phyloP scores from a whole-genome alignment of 2,888 invertebrate genomes.

The Acronicta alni region DNA sequence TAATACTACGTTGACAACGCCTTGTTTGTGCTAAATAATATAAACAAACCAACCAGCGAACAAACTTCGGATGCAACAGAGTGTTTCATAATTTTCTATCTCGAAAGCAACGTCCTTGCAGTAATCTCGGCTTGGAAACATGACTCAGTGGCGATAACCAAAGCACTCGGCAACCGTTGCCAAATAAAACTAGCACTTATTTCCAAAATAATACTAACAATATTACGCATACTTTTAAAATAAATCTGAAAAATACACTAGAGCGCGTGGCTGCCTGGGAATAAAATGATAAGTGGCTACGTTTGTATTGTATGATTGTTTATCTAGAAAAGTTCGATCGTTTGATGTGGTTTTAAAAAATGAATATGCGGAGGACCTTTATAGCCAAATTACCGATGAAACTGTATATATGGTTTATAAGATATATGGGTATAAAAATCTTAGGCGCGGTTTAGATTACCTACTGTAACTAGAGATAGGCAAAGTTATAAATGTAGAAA shows the following conservation, averaged over 20 bases:
- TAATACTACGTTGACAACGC: conserved; percentile 50
- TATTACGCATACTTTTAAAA: conserved; percentile 60
- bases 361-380: not conserved
- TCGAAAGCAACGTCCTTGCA: conserved; percentile 81
- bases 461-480: not conserved
- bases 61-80: conserved; percentile 52
- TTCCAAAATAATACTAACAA: conserved; percentile 72
- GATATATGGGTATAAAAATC: not conserved
- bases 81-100: conserved; percentile 72
- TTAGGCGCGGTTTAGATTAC: not conserved
- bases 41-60: conserved; percentile 30
- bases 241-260: conserved; percentile 40
- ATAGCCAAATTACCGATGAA: conserved; percentile 18
- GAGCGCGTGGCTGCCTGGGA: conserved; percentile 37
- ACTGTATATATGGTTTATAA: not conserved
- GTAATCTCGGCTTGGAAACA: conserved; percentile 77
- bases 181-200: conserved; percentile 77
- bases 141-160: conserved; percentile 76
- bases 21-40: conserved; percentile 31
- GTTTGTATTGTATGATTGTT: conserved; percentile 33
- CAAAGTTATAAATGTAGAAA: not conserved
- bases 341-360: conserved; percentile 48
- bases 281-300: conserved; percentile 28
- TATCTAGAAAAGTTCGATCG: conserved; percentile 38
- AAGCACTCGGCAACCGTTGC: conserved; percentile 76